Percentiles rank a stretch among this genome's conserved stretches.
Evolutionary conservation across 1,140 invertebrate species (phyloP).

Genomic region (Diuraphis noxia): DNA sequence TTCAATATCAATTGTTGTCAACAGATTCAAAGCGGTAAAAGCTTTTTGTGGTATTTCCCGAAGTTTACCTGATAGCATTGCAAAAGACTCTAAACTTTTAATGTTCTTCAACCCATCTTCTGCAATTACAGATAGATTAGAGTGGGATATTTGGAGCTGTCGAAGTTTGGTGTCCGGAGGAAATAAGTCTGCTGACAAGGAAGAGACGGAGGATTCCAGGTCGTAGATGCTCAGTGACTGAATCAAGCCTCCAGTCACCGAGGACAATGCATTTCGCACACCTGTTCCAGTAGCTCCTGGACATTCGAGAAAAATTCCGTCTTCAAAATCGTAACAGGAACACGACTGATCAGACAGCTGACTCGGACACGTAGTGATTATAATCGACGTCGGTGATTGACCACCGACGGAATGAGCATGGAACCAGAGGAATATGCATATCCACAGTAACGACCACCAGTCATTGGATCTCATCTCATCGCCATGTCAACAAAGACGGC

Average conservation of each 20-base stretch:
- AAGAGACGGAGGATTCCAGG: conserved; percentile 74
- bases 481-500: conserved; percentile 25
- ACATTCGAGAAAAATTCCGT: conserved; percentile 87
- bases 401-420: neutral
- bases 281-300: conserved; percentile 72
- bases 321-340: conserved; percentile 88
- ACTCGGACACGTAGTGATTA: conserved; percentile 67
- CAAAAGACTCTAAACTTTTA: conserved; percentile 76
- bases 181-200: conserved; percentile 72
- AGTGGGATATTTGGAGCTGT: conserved; percentile 54
- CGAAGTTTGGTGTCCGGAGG: conserved; percentile 74
- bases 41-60: conserved; percentile 79
- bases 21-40: conserved; percentile 70
- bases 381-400: neutral
- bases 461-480: conserved; percentile 52
- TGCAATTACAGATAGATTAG: conserved; percentile 44
- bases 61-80: conserved; percentile 78
- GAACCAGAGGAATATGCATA: conserved; percentile 19
- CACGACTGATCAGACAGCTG: conserved; percentile 75
- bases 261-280: conserved; percentile 63
- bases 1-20: conserved; percentile 81
- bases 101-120: conserved; percentile 61
- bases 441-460: conserved; percentile 40
- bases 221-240: conserved; percentile 87
- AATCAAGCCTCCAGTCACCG: conserved; percentile 65